Conservation (phyloP, 1,140 invertebrate genomes). For the Musca vetustissima region DNA sequence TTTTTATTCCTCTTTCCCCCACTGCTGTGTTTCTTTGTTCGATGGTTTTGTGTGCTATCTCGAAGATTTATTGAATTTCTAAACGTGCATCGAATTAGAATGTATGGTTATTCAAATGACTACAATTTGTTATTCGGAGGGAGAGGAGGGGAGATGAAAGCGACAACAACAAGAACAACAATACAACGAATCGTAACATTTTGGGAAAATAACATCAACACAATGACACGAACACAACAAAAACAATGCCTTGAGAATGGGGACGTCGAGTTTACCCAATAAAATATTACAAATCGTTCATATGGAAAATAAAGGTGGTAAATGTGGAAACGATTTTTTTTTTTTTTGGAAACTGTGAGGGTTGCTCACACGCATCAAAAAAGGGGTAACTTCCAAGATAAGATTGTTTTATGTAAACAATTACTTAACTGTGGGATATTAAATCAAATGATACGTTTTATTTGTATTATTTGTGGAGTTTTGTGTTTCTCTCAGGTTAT, state of each 20-base stretch:
- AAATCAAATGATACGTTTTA: not conserved
- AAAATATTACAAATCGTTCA: constrained; percentile 4
- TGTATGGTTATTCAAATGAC: constrained; percentile 21
- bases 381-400: not conserved
- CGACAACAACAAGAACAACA: too few relatives aligned
- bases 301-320: constrained; percentile 12
- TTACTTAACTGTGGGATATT: constrained; percentile 3
- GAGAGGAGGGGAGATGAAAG: not conserved
- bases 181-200: too few relatives aligned
- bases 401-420: not conserved
- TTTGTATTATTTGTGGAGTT: too few relatives aligned
- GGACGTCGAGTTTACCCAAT: too few relatives aligned
- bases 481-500: too few relatives aligned
- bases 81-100: constrained; percentile 21
- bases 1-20: too few relatives aligned
- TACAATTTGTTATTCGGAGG: constrained; percentile 13
- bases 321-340: constrained; percentile 8
- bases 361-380: not conserved
- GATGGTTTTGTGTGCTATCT: constrained; percentile 5
- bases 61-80: constrained; percentile 19
- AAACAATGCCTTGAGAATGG: too few relatives aligned
- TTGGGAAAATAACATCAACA: too few relatives aligned
- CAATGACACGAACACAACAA: too few relatives aligned
- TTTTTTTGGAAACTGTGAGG: too few relatives aligned
- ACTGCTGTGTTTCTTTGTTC: not conserved